A percentile compares a stretch with the other conserved stretches of the same genome.
These are phyloP conservation scores for Sinonovacula constricta DNA, from an alignment of 1,140 invertebrate genomes.

Conservation along the genomic window DNA sequence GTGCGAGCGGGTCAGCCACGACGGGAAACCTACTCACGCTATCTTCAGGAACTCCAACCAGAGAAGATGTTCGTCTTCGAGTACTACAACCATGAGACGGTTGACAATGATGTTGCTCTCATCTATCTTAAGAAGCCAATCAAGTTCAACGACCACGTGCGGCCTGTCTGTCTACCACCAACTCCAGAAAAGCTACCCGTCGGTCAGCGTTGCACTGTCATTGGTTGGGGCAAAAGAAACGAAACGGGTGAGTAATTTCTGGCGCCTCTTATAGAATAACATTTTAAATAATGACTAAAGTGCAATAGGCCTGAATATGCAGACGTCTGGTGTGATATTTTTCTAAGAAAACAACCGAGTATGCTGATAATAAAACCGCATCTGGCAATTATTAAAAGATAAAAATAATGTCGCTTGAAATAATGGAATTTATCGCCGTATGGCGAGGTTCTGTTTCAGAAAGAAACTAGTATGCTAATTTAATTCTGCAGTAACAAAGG, in stretches of 20 bases:
- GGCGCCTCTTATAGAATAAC: too few species aligned
- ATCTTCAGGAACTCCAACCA: constrained; percentile 56
- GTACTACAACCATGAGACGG: constrained; percentile 80
- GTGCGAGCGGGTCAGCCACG: constrained; percentile 60
- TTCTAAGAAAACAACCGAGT: too few species aligned
- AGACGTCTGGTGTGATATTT: too few species aligned
- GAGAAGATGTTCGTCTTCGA: constrained; percentile 55
- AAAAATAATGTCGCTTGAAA: too few species aligned
- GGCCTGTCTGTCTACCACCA: constrained; percentile 84
- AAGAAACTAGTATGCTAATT: too few species aligned
- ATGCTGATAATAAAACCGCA: too few species aligned
- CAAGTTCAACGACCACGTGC: constrained; percentile 92
- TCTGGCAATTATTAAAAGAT: too few species aligned
- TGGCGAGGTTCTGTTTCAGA: too few species aligned
- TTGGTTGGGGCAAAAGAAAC: constrained; percentile 63
- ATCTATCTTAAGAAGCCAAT: constrained; percentile 93
- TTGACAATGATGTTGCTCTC: constrained; percentile 94
- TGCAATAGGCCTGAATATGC: too few species aligned
- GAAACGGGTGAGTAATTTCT: constrained; percentile 35
- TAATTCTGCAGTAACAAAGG: too few species aligned
- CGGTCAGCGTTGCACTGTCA: constrained; percentile 61
- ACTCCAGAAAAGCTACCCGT: constrained; percentile 21
- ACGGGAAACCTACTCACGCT: constrained; percentile 54
- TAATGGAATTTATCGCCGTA: too few species aligned
- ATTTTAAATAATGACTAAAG: too few species aligned